Percentiles rank a stretch among this genome's conserved stretches.
phyloP scores from a whole-genome alignment of 2,888 invertebrate genomes.

The Nowickia ferox region DNA sequence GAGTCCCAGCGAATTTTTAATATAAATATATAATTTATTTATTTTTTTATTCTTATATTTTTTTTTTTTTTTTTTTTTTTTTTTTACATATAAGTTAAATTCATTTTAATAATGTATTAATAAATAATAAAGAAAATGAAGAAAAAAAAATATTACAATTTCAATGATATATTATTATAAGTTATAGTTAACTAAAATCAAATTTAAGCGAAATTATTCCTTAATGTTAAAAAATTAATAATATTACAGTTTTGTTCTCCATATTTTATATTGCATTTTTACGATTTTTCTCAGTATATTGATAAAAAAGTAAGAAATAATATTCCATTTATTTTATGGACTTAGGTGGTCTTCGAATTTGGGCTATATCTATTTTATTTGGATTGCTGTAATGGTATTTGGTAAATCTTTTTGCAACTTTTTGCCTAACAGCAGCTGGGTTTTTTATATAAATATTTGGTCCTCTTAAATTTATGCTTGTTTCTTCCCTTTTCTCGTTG shows the following conservation, averaged over 20 bases:
- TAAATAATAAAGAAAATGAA: no score
- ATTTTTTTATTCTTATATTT: constrained; percentile 12
- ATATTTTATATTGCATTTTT: constrained; percentile 15
- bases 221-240: constrained; percentile 19
- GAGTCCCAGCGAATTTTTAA: constrained; percentile 2
- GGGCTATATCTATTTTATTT: constrained; percentile 17
- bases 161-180: no score
- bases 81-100: no score
- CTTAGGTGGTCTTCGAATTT: constrained; percentile 1
- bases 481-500: background rate
- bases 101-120: no score
- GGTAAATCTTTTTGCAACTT: background rate
- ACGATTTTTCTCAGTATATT: constrained; percentile 13
- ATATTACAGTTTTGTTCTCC: constrained; percentile 4
- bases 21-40: background rate
- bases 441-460: constrained; percentile 4
- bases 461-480: background rate
- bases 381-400: background rate
- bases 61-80: no score
- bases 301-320: constrained; percentile 5
- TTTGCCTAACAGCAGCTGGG: background rate
- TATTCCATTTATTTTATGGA: constrained; percentile 10
- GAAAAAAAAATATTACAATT: no score
- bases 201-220: constrained; percentile 8
- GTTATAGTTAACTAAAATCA: no score